Percentiles rank a stretch among this genome's conserved stretches.
These are phyloP conservation scores for Eurytoma californica DNA, from an alignment of 2,888 invertebrate genomes.

Conservation along the genomic window DNA sequence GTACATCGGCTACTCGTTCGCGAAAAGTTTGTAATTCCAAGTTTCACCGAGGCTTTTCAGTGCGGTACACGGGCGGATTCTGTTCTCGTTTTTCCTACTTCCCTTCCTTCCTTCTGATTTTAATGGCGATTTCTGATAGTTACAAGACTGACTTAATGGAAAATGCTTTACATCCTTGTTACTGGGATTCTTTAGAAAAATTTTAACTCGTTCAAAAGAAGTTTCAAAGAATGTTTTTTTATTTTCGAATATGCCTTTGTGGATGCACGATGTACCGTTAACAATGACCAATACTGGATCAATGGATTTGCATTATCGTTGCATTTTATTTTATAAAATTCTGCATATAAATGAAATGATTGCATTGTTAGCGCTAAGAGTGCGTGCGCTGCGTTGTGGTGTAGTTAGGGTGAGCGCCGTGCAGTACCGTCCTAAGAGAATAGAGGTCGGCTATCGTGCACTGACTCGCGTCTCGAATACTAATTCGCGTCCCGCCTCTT, in stretches of 20 bases:
- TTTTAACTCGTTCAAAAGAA: slow-evolving; percentile 6
- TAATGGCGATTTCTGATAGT: slow-evolving; percentile 40
- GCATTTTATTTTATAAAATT: no score
- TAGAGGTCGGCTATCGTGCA: slow-evolving; percentile 32
- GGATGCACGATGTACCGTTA: no score
- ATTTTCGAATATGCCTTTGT: no score
- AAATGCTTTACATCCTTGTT: slow-evolving; percentile 39
- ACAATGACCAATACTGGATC: no score
- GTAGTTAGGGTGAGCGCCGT: not conserved
- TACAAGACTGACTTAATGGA: slow-evolving; percentile 30
- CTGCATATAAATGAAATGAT: no score
- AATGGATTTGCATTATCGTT: no score
- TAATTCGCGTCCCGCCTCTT: slow-evolving; percentile 45
- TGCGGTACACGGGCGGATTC: slow-evolving; percentile 24
- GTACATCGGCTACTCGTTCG: slow-evolving; percentile 36
- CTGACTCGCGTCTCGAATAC: slow-evolving; percentile 45
- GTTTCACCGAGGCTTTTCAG: slow-evolving; percentile 28
- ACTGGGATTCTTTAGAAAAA: slow-evolving; percentile 17
- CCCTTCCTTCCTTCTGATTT: slow-evolving; percentile 18
- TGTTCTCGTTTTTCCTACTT: slow-evolving; percentile 4
- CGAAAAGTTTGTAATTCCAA: slow-evolving; percentile 47
- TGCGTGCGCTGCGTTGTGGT: not conserved
- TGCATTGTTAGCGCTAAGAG: no score
- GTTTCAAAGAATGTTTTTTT: no score
- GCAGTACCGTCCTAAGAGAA: not conserved